A percentile compares a stretch with the other conserved stretches of the same genome.
phyloP scores from a whole-genome alignment of 2,113 vertebrate species.

The Lutjanus erythropterus region DNA sequence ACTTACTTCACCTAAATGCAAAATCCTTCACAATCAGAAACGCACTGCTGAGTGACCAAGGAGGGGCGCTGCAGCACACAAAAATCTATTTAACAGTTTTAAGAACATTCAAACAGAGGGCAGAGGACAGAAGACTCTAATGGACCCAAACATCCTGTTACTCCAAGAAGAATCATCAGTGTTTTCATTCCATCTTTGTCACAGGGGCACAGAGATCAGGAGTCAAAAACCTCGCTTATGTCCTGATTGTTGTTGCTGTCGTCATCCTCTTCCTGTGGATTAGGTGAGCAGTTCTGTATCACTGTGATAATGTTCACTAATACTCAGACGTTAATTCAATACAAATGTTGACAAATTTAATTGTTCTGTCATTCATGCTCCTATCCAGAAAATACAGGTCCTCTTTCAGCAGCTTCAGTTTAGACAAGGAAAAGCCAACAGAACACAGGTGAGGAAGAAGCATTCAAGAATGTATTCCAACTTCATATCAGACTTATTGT shows the following conservation, averaged over 20 bases:
- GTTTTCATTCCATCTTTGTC: background rate
- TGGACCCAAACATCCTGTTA: no score
- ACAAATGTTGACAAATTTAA: background rate
- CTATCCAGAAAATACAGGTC: background rate
- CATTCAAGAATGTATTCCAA: no score
- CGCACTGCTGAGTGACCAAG: no score
- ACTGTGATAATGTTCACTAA: background rate
- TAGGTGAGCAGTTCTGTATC: background rate
- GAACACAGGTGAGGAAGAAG: background rate
- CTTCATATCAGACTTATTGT: no score
- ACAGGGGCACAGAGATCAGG: background rate
- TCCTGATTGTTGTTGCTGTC: background rate
- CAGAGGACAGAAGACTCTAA: no score
- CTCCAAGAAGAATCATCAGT: no score
- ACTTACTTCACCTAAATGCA: no score
- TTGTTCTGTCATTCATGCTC: background rate
- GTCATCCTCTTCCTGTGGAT: background rate
- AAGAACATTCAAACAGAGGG: no score
- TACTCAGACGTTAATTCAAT: background rate
- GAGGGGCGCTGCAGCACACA: no score
- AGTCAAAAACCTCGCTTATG: background rate
- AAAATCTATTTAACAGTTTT: no score
- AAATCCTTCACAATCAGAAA: no score
- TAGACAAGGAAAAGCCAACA: background rate
- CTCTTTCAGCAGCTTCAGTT: background rate